Evolutionary conservation across 2,888 invertebrate species (phyloP).

Genomic region (Cecidostiba fungosa): DNA sequence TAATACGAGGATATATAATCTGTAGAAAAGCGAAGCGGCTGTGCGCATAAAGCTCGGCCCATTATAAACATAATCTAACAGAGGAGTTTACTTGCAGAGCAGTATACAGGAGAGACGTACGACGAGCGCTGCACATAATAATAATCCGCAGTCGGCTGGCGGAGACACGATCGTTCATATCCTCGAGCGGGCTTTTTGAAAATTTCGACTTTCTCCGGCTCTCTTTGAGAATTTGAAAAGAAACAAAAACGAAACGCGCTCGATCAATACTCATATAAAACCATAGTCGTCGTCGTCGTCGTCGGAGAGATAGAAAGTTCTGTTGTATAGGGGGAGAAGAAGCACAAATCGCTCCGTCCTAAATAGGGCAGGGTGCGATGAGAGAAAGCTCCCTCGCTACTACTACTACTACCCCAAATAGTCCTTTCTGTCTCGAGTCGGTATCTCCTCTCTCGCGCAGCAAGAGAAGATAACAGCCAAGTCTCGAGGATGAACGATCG

Average conservation of each 20-base stretch:
- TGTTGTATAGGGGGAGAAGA: neutral
- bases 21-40: neutral
- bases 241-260: neutral
- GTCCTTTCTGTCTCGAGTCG: constrained; percentile 17
- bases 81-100: constrained; percentile 38
- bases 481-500: constrained; percentile 55
- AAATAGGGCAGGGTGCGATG: constrained; percentile 35
- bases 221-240: neutral
- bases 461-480: constrained; percentile 44
- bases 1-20: neutral
- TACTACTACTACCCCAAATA: constrained; percentile 46
- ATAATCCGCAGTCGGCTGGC: constrained; percentile 11
- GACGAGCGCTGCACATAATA: neutral
- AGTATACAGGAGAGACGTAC: neutral
- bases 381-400: neutral
- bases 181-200: neutral
- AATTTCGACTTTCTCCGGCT: neutral
- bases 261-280: constrained; percentile 41
- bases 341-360: constrained; percentile 39
- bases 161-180: constrained; percentile 54
- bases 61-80: constrained; percentile 33
- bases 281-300: neutral
- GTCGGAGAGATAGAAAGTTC: neutral
- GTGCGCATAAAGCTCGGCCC: constrained; percentile 19
- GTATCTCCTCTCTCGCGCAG: constrained; percentile 15